These are phyloP conservation scores for Sebastes variabilis DNA, from an alignment of 2,797 vertebrate species.

Conservation along the genomic window DNA sequence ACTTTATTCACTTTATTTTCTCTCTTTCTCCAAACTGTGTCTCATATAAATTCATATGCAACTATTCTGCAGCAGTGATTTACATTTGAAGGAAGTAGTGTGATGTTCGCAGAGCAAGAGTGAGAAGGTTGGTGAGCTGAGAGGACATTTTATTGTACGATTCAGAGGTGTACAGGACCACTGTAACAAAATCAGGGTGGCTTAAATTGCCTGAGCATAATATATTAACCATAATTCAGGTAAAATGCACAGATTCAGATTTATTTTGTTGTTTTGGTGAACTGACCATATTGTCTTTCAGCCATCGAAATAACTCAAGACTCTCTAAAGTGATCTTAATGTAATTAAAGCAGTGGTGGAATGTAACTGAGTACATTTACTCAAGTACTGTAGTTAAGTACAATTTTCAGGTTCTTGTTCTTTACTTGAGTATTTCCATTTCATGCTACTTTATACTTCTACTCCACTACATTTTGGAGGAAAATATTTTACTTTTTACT, in stretches of 20 bases:
- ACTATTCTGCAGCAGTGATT: slow-evolving; percentile 23
- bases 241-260: not conserved
- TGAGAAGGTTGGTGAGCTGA: not conserved
- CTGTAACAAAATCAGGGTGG: not conserved
- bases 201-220: not conserved
- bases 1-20: not conserved
- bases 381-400: too few species aligned
- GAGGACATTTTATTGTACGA: not conserved
- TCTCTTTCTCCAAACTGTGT: slow-evolving; percentile 10
- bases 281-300: not conserved
- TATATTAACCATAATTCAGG: not conserved
- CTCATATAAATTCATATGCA: slow-evolving; percentile 15
- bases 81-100: not conserved
- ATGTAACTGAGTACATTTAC: too few species aligned
- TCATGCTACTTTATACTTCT: too few species aligned
- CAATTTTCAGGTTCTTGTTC: too few species aligned
- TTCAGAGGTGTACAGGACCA: not conserved
- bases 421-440: too few species aligned
- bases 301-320: not conserved
- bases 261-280: not conserved
- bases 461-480: too few species aligned
- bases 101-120: not conserved
- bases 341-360: not conserved
- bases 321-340: not conserved
- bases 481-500: too few species aligned